Evolutionary conservation across 2,888 invertebrate genomes (phyloP), one percentile per base, ranked within the genome.

Genomic region (Mesorhabditis spiculigera): DNA sequence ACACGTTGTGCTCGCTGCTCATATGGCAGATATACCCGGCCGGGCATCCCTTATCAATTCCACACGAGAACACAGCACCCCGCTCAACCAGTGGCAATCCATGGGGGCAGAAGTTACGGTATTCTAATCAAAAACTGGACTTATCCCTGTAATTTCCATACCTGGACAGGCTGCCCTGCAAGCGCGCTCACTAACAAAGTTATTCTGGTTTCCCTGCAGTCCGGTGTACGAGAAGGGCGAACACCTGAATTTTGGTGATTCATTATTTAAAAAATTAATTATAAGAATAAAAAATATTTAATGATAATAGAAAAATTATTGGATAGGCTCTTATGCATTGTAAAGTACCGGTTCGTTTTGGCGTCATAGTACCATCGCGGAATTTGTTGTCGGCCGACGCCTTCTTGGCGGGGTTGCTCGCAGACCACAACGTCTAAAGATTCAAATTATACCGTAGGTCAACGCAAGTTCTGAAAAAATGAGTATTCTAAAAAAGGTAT

Each of bases 11-110:
- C 67, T 84, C 82, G 16, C 76, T 75, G 68, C 79, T 81, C 80
- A 83, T 81, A 71, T 84, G 84, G 71, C 84, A 84, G 45, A 84
- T 78, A 77, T 75, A 81, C 28, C 84, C 84, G 43, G 76, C 77
- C 8, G 80, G 81, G 69, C 84, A 84, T 61, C 77, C 76, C 68
- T 82, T 76, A 67, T 81, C 75, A 71, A 83, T 81, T 66, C 82
- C 84, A 67, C 84, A 84, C 5, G 80, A 74, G 5, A 77, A 76
- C 5, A 82, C 77, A 13, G 74, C 74, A 41, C 76, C 73, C 44
- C 70, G 64, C 44, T 82, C 82, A 63, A 79, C 71, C 67, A 81
- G 72, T n/a, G 84, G 84, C 65, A 80, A 76, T 28, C 84, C 84
- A 66, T 84, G 84, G 16, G 84, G 84, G 69, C 84, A 84, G 71